A percentile compares a stretch with the other conserved stretches of the same genome.
These are phyloP conservation scores for Venturia canescens DNA, from an alignment of 1,140 invertebrate genomes.

Conservation along the genomic window DNA sequence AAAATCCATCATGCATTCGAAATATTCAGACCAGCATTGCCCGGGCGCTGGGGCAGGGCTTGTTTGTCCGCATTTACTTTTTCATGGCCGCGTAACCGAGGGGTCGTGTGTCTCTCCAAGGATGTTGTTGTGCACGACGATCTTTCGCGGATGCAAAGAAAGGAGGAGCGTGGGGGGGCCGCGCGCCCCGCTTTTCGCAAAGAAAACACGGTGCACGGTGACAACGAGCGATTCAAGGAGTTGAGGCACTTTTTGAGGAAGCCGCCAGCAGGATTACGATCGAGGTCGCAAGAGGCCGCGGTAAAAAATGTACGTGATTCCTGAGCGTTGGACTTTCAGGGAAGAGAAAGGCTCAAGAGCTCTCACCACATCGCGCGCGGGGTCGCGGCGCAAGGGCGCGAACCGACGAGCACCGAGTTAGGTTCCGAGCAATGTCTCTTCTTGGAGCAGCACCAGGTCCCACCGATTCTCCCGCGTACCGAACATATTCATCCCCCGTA, in stretches of 20 bases:
- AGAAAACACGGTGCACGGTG: neutral
- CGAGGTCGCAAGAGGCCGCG: neutral
- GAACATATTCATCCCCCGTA: neutral
- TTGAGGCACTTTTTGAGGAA: constrained; percentile 11
- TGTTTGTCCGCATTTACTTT: neutral
- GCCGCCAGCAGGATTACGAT: neutral
- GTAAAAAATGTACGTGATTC: neutral
- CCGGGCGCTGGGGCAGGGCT: neutral
- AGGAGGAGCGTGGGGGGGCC: neutral
- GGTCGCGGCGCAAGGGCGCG: constrained; percentile 4
- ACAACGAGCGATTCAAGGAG: neutral
- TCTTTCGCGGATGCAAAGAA: constrained; percentile 30
- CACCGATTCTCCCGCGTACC: neutral
- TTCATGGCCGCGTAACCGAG: neutral
- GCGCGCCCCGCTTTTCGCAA: neutral
- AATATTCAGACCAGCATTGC: constrained; percentile 7
- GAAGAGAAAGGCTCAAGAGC: neutral
- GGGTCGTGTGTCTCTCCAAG: neutral
- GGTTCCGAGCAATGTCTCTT: neutral
- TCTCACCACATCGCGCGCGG: no score
- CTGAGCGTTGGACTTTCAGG: neutral
- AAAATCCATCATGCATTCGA: constrained; percentile 24
- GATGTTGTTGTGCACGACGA: constrained; percentile 24
- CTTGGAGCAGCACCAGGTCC: neutral
- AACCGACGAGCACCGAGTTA: neutral